Evolutionary conservation across 2,888 invertebrate genomes (phyloP).

Genomic region (Endotricha flammealis): DNA sequence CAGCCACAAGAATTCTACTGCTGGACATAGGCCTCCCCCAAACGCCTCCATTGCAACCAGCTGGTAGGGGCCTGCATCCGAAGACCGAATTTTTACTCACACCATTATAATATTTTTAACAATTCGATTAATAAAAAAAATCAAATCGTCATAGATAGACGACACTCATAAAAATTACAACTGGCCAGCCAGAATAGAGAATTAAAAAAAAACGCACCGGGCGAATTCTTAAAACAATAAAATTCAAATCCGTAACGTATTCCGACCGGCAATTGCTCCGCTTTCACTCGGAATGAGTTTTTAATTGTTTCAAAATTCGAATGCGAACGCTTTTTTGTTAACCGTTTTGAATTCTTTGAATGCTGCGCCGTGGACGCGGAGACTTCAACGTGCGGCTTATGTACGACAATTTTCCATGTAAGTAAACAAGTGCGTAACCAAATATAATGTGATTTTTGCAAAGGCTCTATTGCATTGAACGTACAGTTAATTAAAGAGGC

Average conservation of each 20-base stretch:
- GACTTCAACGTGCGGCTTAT: constrained; percentile 23
- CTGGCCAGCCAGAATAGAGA: constrained; percentile 1
- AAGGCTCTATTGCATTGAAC: too few relatives aligned
- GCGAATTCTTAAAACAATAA: constrained; percentile 26
- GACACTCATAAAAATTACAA: neutral
- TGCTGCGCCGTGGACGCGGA: constrained; percentile 20
- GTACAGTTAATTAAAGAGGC: too few relatives aligned
- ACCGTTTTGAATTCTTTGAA: constrained; percentile 47
- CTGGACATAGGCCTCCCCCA: too few relatives aligned
- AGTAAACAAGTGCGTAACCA: too few relatives aligned
- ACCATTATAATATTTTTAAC: too few relatives aligned
- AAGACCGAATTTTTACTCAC: too few relatives aligned
- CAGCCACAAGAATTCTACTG: too few relatives aligned
- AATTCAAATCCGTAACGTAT: constrained; percentile 32
- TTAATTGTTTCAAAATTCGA: constrained; percentile 56
- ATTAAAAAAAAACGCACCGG: constrained; percentile 11
- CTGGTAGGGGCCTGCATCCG: too few relatives aligned
- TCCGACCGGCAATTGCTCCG: constrained; percentile 31
- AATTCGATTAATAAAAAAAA: too few relatives aligned
- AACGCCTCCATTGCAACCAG: too few relatives aligned
- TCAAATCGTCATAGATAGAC: neutral
- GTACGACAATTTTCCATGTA: constrained; percentile 23
- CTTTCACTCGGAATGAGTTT: constrained; percentile 48
- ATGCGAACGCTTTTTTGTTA: constrained; percentile 36
- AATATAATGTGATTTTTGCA: too few relatives aligned